A percentile compares a stretch with the other conserved stretches of the same genome.
phyloP scores from a whole-genome alignment of 2,797 vertebrate genomes.

The Pangasius larnaudii region DNA sequence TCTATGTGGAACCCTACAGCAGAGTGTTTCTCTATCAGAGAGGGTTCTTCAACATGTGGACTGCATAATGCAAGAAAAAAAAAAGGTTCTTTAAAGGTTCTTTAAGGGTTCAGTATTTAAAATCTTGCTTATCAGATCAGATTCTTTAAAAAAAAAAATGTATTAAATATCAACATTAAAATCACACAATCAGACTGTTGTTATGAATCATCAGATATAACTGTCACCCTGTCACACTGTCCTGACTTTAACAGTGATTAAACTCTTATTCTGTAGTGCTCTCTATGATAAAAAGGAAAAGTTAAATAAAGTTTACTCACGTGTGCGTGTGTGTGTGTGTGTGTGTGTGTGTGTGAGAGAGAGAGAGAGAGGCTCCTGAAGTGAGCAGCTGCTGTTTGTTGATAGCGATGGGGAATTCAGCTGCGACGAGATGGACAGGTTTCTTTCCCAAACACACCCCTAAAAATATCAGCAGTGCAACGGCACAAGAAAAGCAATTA shows the following conservation, averaged over 20 bases:
- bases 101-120: background rate
- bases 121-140: background rate
- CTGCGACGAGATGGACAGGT: conserved; percentile 43
- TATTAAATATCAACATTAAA: background rate
- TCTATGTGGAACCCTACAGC: background rate
- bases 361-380: background rate
- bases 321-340: conserved; percentile 15
- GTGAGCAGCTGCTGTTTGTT: conserved; percentile 7
- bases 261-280: background rate
- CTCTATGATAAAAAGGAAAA: background rate
- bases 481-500: conserved; percentile 1
- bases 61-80: background rate
- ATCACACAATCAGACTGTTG: background rate
- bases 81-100: background rate
- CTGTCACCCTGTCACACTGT: background rate
- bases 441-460: conserved; percentile 39
- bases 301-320: conserved; percentile 35
- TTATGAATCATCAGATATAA: background rate
- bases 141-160: background rate
- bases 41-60: background rate
- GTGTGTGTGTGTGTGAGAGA: conserved; percentile 15
- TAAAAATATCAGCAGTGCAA: conserved; percentile 8
- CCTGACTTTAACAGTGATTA: background rate
- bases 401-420: background rate
- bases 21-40: background rate